These are phyloP conservation scores for Galemys pyrenaicus DNA, from an alignment of 2,113 vertebrate genomes.

Conservation along the genomic window DNA sequence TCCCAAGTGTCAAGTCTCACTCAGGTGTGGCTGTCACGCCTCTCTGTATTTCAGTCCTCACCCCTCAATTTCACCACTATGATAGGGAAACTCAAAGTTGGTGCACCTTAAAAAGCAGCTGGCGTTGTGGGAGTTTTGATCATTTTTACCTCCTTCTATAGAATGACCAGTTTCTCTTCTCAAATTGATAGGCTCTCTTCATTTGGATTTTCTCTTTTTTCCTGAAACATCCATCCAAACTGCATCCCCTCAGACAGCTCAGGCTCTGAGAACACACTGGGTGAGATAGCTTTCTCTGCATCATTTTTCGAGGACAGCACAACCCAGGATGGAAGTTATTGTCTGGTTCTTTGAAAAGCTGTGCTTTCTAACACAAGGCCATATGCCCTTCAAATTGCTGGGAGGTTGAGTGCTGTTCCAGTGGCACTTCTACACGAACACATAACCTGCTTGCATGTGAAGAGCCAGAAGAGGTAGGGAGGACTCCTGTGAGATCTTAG, in stretches of 20 bases:
- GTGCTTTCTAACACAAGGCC: conserved; percentile 8
- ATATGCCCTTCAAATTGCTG: not conserved
- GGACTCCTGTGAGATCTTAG: not conserved
- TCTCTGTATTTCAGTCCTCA: not conserved
- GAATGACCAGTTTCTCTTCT: not conserved
- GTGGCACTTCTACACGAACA: not conserved
- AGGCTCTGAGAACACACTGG: not conserved
- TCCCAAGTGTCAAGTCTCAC: not conserved
- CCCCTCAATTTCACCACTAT: not conserved
- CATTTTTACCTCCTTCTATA: no score
- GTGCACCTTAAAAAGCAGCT: no score
- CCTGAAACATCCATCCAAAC: not conserved
- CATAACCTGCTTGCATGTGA: not conserved
- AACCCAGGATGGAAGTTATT: not conserved
- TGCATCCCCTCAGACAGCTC: not conserved
- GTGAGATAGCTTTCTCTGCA: not conserved
- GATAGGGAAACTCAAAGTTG: not conserved
- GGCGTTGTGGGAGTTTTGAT: no score
- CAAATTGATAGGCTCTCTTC: not conserved
- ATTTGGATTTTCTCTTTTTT: not conserved
- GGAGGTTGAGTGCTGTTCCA: not conserved
- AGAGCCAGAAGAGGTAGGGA: not conserved
- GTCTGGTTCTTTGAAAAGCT: conserved; percentile 39
- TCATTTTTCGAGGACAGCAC: not conserved
- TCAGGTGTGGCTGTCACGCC: no score